A percentile compares a stretch with the other conserved stretches of the same genome.
These are phyloP conservation scores for Cotesia vestalis DNA, from an alignment of 1,140 invertebrate species.

Conservation along the genomic window DNA sequence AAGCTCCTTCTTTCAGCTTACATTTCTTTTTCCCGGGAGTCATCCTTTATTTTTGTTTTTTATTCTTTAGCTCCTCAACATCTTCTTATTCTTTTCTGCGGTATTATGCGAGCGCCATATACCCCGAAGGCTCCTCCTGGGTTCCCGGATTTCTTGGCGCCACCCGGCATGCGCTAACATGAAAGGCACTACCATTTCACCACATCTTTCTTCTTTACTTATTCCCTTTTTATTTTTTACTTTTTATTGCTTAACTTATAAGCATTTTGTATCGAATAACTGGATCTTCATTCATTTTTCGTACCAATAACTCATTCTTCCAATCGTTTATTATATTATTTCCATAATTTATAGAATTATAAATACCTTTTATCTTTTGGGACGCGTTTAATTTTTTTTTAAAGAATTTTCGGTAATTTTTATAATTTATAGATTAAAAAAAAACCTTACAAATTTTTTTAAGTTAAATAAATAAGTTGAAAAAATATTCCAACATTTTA, in stretches of 20 bases:
- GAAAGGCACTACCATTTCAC: conserved; percentile 10
- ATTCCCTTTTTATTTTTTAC: not conserved
- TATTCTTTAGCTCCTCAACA: not conserved
- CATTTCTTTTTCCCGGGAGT: conserved; percentile 4
- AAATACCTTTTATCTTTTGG: too few species aligned
- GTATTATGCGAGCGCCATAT: conserved; percentile 23
- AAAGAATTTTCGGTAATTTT: too few species aligned
- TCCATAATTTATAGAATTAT: too few species aligned
- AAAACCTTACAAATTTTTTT: too few species aligned
- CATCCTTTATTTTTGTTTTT: conserved; percentile 3
- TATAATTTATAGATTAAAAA: too few species aligned
- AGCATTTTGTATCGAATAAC: too few species aligned
- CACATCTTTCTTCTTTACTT: conserved; percentile 2
- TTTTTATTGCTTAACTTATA: conserved; percentile 10
- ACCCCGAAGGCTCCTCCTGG: not conserved
- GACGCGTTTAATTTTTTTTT: too few species aligned
- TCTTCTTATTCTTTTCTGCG: conserved; percentile 16
- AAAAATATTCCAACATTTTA: too few species aligned
- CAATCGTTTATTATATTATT: not conserved
- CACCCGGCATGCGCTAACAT: conserved; percentile 36
- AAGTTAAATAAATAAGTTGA: too few species aligned
- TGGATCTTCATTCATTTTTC: not conserved
- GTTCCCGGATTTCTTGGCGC: conserved; percentile 40
- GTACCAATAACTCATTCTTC: not conserved
- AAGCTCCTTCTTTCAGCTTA: conserved; percentile 9